Conservation (phyloP, 1,140 invertebrate species). For the Portunus trituberculatus region DNA sequence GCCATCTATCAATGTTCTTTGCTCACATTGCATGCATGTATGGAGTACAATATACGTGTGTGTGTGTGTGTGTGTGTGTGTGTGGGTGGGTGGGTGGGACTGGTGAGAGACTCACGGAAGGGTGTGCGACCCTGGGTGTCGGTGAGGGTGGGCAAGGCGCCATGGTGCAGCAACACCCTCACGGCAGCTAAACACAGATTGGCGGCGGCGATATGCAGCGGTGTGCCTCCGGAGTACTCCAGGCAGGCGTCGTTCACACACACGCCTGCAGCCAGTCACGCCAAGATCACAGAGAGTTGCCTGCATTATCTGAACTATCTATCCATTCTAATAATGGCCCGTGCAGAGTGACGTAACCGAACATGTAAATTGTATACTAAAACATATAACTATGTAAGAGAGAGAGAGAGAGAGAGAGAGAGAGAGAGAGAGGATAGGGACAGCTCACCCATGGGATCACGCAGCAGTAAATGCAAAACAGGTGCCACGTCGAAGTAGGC, state of each 20-base stretch:
- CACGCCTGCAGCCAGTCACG: slow-evolving; percentile 66
- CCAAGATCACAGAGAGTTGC: no score
- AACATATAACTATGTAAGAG: not conserved
- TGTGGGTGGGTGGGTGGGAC: not conserved
- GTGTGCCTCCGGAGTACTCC: slow-evolving; percentile 83
- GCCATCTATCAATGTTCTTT: no score
- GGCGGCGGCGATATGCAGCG: slow-evolving; percentile 83
- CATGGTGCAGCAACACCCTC: slow-evolving; percentile 81
- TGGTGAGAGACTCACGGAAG: slow-evolving; percentile 50
- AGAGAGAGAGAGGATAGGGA: no score
- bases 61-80: not conserved
- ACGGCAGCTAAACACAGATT: slow-evolving; percentile 82
- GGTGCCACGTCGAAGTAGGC: slow-evolving; percentile 83
- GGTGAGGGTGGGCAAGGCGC: slow-evolving; percentile 80
- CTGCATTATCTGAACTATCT: no score
- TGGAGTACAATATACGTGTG: not conserved
- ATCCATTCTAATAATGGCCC: no score
- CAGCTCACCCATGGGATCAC: slow-evolving; percentile 75
- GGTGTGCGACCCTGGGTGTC: slow-evolving; percentile 77
- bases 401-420: no score
- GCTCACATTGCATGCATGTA: no score
- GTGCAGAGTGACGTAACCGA: not conserved
- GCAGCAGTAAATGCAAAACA: slow-evolving; percentile 81
- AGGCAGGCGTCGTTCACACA: slow-evolving; percentile 81
- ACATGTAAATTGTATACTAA: not conserved